phyloP scores from a whole-genome alignment of 1,140 invertebrate species.

The Anagrus nilaparvatae region DNA sequence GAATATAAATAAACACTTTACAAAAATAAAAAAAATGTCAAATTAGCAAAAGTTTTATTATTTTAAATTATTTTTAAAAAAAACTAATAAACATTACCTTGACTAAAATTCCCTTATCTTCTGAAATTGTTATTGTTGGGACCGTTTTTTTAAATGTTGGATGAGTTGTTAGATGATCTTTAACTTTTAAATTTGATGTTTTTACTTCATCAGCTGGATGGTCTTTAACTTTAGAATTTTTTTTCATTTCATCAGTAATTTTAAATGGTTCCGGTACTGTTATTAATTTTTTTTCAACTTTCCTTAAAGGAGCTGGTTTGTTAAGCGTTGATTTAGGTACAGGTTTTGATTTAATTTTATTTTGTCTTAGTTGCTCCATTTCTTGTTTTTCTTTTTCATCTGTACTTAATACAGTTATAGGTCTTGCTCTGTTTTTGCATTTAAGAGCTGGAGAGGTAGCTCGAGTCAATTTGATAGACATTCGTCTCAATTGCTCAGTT shows the following conservation, averaged over 20 bases:
- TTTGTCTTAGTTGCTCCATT: slow-evolving; percentile 30
- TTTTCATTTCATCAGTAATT: slow-evolving; percentile 23
- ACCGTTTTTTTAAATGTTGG: slow-evolving; percentile 9
- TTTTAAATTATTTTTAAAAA: slow-evolving; percentile 2
- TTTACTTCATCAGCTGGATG: not conserved
- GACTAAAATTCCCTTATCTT: slow-evolving; percentile 11
- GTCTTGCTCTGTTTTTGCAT: slow-evolving; percentile 32
- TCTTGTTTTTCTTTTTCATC: slow-evolving; percentile 32
- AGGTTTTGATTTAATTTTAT: slow-evolving; percentile 31
- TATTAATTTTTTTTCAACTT: slow-evolving; percentile 24
- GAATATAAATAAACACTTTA: not conserved
- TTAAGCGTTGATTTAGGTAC: slow-evolving; percentile 20
- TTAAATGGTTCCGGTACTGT: slow-evolving; percentile 30
- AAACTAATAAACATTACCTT: slow-evolving; percentile 8
- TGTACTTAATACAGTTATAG: slow-evolving; percentile 21
- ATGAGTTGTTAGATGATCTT: slow-evolving; percentile 12
- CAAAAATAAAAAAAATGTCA: no score
- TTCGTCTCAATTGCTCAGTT: slow-evolving; percentile 19
- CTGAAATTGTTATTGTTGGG: slow-evolving; percentile 7
- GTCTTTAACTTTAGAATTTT: slow-evolving; percentile 14
- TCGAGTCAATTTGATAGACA: slow-evolving; percentile 27
- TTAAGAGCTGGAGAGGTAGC: slow-evolving; percentile 36
- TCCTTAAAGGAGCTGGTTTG: slow-evolving; percentile 19
- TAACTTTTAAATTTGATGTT: slow-evolving; percentile 14
- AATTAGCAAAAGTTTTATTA: no score